Evolutionary conservation across 2,888 invertebrate genomes (phyloP), one percentile per base, ranked within the genome.

Genomic region (Choreutis nemorana): DNA sequence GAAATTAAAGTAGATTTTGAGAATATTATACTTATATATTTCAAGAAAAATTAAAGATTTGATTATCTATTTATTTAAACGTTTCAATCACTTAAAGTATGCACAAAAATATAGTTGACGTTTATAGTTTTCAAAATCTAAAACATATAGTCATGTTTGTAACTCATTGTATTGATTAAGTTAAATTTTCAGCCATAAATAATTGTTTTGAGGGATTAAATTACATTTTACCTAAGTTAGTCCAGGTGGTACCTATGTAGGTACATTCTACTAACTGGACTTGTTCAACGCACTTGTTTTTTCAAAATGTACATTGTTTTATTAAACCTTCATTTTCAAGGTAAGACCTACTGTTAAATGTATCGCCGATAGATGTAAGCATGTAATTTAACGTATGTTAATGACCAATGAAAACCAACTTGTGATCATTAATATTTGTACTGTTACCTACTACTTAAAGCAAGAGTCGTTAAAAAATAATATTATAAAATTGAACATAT

Each of bases 371-470:
- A 73, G 70, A 50, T 47, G 43, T 77, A 77, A 78, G 78, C 54
- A 48, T 70, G 59, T 77, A 77, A 67, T 72, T 63, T 77, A 78
- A 77, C 64, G 73, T 78, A 77, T 75, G 75, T 78, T 80, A 79
- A 78, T 80, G 80, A 80, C 80, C 80, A 80, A 80, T 80, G 80
- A 80, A 80, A 79, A 80, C 80, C 79, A 77, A 79, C 78, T 79
- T 80, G 80, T 80, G 80, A 80, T 80, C 80, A 80, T 77, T 78
- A 78, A 80, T 79, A 80, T 80, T 80, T 80, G 80, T 80, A 80
- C 80, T 80, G 80, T 80, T 78, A 78, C 78, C 78, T 78, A 78
- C 77, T 78, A 78, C 78, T 78, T 75, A 41, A 35, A 75, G 78
- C 80, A 80, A 80, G 73, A 80, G 78, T 78, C 79, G 79, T 78